Evolutionary conservation across 2,797 vertebrate genomes (phyloP).

Genomic region (Rhinogobio ventralis): DNA sequence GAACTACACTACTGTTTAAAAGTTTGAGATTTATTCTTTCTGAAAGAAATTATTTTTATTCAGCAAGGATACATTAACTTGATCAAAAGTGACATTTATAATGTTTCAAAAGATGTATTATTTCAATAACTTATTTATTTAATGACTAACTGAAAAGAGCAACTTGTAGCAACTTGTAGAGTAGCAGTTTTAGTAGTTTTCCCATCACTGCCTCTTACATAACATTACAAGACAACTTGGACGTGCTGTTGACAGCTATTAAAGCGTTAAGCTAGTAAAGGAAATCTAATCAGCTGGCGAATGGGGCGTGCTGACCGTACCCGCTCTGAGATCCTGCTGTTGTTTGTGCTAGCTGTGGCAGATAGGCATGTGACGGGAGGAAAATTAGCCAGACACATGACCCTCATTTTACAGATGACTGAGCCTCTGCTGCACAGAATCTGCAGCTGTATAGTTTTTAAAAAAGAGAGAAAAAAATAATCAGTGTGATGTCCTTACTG

Average conservation of each 20-base stretch:
- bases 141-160: not conserved
- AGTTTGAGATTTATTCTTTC: no score
- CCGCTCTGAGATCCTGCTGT: conserved; percentile 28
- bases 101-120: not conserved
- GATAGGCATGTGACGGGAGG: conserved; percentile 59
- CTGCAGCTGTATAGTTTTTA: conserved; percentile 41
- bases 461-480: conserved; percentile 12
- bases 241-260: conserved; percentile 4
- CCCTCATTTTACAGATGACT: conserved; percentile 50
- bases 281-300: not conserved
- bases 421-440: conserved; percentile 14
- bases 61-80: not conserved
- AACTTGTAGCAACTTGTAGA: not conserved
- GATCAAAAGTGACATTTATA: not conserved
- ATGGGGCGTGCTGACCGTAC: not conserved
- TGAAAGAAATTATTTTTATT: not conserved
- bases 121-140: not conserved
- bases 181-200: not conserved
- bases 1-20: no score
- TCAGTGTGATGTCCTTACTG: conserved; percentile 2
- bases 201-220: not conserved
- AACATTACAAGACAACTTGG: conserved; percentile 21
- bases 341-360: conserved; percentile 43
- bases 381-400: conserved; percentile 59
- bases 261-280: conserved; percentile 28